phyloP scores from a whole-genome alignment of 2,797 vertebrate genomes.

The Champsocephalus gunnari region DNA sequence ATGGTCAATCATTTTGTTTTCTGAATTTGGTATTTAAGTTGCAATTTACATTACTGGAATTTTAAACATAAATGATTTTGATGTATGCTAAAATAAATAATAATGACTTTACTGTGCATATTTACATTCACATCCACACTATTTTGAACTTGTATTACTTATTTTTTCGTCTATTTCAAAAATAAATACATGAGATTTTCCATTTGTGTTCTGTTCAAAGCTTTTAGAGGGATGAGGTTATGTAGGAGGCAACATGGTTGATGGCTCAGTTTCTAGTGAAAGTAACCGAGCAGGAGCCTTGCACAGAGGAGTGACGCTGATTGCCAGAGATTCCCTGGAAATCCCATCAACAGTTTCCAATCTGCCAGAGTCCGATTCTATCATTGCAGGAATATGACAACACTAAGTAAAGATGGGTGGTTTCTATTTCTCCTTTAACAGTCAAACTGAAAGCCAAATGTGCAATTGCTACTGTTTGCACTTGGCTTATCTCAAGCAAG shows the following conservation, averaged over 20 bases:
- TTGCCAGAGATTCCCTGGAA: slow-evolving; percentile 23
- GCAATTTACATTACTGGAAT: background rate
- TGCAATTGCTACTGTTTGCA: slow-evolving; percentile 19
- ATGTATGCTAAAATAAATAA: background rate
- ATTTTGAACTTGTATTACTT: background rate
- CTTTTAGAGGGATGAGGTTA: slow-evolving; percentile 13
- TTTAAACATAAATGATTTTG: background rate
- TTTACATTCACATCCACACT: background rate
- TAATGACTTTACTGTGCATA: background rate
- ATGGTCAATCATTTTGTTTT: background rate
- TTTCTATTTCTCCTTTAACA: slow-evolving; percentile 25
- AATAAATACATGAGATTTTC: background rate
- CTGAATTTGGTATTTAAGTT: background rate
- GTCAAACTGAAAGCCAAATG: slow-evolving; percentile 4
- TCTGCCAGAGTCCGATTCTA: slow-evolving; percentile 25
- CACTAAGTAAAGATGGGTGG: slow-evolving; percentile 17
- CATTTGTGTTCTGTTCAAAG: slow-evolving; percentile 10
- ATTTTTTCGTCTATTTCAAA: background rate
- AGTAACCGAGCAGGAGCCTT: slow-evolving; percentile 11
- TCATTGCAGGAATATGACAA: slow-evolving; percentile 26
- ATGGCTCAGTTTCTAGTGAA: slow-evolving; percentile 9
- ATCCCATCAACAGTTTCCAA: slow-evolving; percentile 47
- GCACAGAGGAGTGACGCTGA: background rate
- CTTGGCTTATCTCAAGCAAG: background rate
- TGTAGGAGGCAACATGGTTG: background rate